Percentiles rank a stretch among this genome's conserved stretches.
Conservation (phyloP, 2,888 invertebrate genomes). For the Podabrus alpinus region DNA sequence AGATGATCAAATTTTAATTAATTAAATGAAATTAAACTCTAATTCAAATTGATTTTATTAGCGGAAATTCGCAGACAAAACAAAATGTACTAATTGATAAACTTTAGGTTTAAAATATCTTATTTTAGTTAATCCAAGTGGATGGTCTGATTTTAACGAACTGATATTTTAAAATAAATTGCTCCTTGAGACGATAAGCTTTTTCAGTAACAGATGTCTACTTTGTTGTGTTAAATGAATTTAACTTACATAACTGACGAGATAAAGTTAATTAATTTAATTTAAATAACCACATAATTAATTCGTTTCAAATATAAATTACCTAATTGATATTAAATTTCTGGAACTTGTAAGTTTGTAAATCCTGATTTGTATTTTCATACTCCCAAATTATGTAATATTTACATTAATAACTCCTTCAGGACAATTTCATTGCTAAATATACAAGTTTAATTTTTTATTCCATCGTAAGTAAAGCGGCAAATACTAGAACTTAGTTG, state of each 20-base stretch:
- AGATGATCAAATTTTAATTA: slow-evolving; percentile 1
- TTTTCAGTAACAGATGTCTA: slow-evolving; percentile 4
- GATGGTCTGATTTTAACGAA: slow-evolving; percentile 1
- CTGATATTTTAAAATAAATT: slow-evolving; percentile 4
- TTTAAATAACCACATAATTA: background rate
- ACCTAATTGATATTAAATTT: background rate
- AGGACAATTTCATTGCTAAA: background rate
- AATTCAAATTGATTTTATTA: background rate
- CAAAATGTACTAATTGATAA: slow-evolving; percentile 2
- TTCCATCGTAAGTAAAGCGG: background rate
- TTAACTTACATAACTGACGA: background rate
- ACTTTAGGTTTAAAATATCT: background rate
- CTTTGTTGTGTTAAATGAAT: slow-evolving; percentile 1
- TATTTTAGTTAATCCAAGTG: background rate
- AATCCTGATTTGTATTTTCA: background rate
- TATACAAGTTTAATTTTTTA: background rate
- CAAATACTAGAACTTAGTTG: background rate
- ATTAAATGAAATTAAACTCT: background rate
- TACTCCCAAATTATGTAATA: background rate
- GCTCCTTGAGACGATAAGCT: slow-evolving; percentile 5
- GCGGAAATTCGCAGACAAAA: background rate
- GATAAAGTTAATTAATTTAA: background rate
- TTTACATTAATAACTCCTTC: background rate
- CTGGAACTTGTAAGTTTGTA: background rate
- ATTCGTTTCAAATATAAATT: background rate